Conservation (phyloP, 2,797 vertebrate genomes). For the Megalops cyprinoides region DNA sequence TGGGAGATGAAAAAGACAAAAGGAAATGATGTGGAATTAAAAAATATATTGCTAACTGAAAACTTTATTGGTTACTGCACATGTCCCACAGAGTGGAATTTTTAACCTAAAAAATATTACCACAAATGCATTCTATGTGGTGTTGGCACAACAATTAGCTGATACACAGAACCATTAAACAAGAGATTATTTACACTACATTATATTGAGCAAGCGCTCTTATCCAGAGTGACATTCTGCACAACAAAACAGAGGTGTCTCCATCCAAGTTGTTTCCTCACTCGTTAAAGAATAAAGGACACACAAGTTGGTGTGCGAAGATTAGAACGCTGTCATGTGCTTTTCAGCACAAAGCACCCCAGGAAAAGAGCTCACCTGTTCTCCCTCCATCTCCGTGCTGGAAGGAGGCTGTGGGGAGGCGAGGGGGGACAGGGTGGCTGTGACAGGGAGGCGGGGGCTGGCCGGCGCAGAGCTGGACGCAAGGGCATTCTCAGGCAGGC, state of each 20-base stretch:
- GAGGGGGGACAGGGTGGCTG: background rate
- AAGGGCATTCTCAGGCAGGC: constrained; percentile 46
- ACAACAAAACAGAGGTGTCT: too few species aligned
- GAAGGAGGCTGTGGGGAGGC: background rate
- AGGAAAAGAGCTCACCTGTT: constrained; percentile 46
- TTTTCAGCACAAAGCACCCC: too few species aligned
- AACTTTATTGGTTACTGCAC: background rate
- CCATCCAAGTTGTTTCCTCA: too few species aligned
- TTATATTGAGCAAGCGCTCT: too few species aligned
- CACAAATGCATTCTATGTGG: background rate
- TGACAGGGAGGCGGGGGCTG: constrained; percentile 44
- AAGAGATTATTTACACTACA: too few species aligned
- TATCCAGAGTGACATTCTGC: too few species aligned
- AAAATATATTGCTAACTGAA: background rate
- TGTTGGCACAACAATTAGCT: background rate
- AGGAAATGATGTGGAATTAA: background rate
- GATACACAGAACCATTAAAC: background rate
- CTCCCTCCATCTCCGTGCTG: constrained; percentile 31
- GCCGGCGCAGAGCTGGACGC: constrained; percentile 45
- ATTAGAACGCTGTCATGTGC: background rate
- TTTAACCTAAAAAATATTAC: background rate
- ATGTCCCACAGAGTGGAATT: background rate
- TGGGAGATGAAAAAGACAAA: constrained; percentile 9
- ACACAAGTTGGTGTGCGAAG: background rate
- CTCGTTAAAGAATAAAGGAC: background rate